Base-by-base conservation (phyloP, 2,113 vertebrate species). In the Vulpes vulpes region DNA sequence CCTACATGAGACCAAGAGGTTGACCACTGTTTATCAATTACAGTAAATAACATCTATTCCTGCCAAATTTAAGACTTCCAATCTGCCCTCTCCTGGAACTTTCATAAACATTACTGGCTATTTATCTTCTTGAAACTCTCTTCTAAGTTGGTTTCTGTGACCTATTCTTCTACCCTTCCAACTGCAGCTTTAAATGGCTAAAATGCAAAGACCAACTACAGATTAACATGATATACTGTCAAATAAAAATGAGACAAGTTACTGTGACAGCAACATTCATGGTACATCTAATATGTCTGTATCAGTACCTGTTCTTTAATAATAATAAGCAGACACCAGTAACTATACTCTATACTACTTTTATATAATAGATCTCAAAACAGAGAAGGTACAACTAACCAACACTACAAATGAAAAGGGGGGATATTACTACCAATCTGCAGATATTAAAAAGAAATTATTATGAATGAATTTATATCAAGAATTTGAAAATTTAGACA, bases 51-150 rank as follows among this genome's bases (percentile, higher is more conserved):
- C 32, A 64, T 17, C 60, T 59, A 82, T 55, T 85, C 76, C 79
- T 91, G 12, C 78, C 89, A 91, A 74, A 87, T 89, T 65, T 67
- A 88, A 94, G 35, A 91, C 43, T 91, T 85, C 9, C 25, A 55
- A 81, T 84, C 15, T 88, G 49, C 11, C 43, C 35, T 67, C 65
- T 86, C n/a, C 22, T 91, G 55, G 30, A 64, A 53, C 84, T 80
- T 43, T 49, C 65, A 30, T 69, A 69, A 23, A 89, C 6, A 62
- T 10, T 59, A n/a, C 19, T 57, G 65, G 49, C 55, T 95, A 35
- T 8, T 85, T 94, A 53, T 35, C n/a, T 88, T 43, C 62, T 14
- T 82, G 27, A 81, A 95, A 80, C 7, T 81, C 69, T 93, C 69
- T 83, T 25, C n/a, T 74, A 78, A 53, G 49, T 91, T 86, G 67